Base-by-base conservation (phyloP, 2,797 vertebrate species). In the Coccyzus lansbergi region DNA sequence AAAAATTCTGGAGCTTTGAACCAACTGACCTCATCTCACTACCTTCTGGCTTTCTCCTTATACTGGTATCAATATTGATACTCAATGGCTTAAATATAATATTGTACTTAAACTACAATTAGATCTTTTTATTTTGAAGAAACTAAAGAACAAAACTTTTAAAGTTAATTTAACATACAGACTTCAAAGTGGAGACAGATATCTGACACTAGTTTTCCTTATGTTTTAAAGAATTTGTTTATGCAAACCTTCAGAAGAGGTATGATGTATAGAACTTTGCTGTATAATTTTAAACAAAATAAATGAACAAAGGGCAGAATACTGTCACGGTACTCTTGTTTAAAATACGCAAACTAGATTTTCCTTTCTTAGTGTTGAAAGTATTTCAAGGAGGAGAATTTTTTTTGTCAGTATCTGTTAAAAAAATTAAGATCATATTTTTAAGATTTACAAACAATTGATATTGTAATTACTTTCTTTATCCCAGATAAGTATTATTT, bases 381-480 rank as follows among this genome's bases (percentile, higher is more conserved):
- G 21, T 60, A 64, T 40, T 56, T 65, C 94, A 85, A 83, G 46
- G 31, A 85, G 6, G 15, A 71, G 80, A 58, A 38, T 65, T 24
- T 42, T 42, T 52, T 24, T 42, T 52, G 34, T 76, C 56, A 62
- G 34, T 18, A 69, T 82, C 53, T 55, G 16, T 59, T 95, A 55
- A 94, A 93, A 93, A 93, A 83, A 70, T 65, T 74, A 78, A 92
- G 24, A 15, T 83, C 6, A n/a, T 83, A 7, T 9, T 89, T 93
- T 58, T 31, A 81, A 92, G 15, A 83, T 89, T 94, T 84, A 24
- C 2, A 64, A 80, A 84, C 10, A 88, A 69, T 60, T 78, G 65
- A 29, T 59, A 56, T 22, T 77, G 18, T 72, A 83, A 70, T 89
- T 72, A 15, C 29, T 94, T 95, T 24, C 44, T 93, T 87, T 28